Percentiles rank a stretch among this genome's conserved stretches.
Conservation (phyloP, 2,888 invertebrate species). For the Brenthis ino region DNA sequence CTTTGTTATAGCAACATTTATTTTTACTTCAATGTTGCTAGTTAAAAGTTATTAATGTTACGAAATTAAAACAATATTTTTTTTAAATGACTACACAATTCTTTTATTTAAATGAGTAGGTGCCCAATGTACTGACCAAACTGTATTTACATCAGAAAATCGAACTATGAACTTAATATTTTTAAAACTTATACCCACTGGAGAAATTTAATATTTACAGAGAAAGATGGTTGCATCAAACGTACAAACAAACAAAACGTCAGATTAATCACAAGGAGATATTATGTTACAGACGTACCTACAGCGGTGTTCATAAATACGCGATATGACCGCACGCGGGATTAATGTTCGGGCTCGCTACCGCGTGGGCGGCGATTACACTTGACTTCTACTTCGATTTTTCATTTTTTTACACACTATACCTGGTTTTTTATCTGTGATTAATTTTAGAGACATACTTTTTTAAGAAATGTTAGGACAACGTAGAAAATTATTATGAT, state of each 20-base stretch:
- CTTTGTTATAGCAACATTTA: no score
- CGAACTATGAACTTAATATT: neutral
- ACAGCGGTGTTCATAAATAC: constrained; percentile 74
- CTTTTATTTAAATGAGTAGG: no score
- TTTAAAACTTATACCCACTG: neutral
- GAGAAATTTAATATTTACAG: constrained; percentile 7
- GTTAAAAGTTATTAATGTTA: no score
- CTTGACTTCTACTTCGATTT: constrained; percentile 22
- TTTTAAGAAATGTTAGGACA: no score
- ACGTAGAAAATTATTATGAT: no score
- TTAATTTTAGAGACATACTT: no score
- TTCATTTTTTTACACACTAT: constrained; percentile 1
- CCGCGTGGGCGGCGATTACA: constrained; percentile 60
- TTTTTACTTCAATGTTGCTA: no score
- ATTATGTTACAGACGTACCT: constrained; percentile 66
- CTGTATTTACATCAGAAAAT: no score
- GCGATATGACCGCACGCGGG: constrained; percentile 75
- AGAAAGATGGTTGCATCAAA: constrained; percentile 46
- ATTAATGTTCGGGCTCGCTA: constrained; percentile 60
- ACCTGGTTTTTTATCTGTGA: no score
- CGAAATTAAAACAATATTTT: no score
- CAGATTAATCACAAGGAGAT: constrained; percentile 65
- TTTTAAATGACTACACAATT: no score
- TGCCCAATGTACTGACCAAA: no score
- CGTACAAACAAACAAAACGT: constrained; percentile 49